phyloP scores from a whole-genome alignment of 1,140 invertebrate species.

The Aphaenogaster ashmeadi region DNA sequence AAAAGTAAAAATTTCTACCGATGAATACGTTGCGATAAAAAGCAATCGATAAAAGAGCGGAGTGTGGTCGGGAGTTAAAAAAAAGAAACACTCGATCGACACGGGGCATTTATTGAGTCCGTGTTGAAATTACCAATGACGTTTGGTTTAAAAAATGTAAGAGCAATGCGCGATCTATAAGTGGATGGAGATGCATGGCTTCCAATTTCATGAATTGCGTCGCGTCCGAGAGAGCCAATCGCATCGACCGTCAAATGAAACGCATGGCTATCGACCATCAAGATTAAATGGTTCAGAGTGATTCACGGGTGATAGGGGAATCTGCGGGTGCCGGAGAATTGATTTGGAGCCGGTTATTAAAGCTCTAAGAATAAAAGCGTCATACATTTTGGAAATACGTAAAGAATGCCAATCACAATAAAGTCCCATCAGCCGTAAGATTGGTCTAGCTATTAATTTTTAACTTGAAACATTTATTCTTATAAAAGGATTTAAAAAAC shows the following conservation, averaged over 20 bases:
- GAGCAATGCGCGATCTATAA: conserved; percentile 65
- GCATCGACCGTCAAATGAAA: conserved; percentile 53
- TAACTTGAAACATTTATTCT: not conserved
- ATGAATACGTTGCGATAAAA: conserved; percentile 19
- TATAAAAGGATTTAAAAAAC: not conserved
- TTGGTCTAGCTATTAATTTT: not conserved
- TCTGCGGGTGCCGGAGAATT: conserved; percentile 22
- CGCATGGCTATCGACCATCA: conserved; percentile 61
- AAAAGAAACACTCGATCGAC: not conserved
- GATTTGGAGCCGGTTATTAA: conserved; percentile 32
- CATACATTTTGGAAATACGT: conserved; percentile 15
- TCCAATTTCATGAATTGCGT: conserved; percentile 57
- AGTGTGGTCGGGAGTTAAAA: not conserved
- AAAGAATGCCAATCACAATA: not conserved
- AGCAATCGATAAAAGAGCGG: conserved; percentile 4
- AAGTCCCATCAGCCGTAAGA: not conserved
- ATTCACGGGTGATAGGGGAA: conserved; percentile 48
- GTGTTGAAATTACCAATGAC: conserved; percentile 45
- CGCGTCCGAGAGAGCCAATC: conserved; percentile 54
- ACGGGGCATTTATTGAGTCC: not conserved
- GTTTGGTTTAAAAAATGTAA: conserved; percentile 42
- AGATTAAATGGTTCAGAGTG: conserved; percentile 69
- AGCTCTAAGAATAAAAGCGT: conserved; percentile 26
- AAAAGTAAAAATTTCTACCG: conserved; percentile 45
- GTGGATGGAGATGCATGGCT: conserved; percentile 58